Conservation (phyloP, 37 sponge, comb jelly and placozoan species). For the Beroe forskalii region DNA sequence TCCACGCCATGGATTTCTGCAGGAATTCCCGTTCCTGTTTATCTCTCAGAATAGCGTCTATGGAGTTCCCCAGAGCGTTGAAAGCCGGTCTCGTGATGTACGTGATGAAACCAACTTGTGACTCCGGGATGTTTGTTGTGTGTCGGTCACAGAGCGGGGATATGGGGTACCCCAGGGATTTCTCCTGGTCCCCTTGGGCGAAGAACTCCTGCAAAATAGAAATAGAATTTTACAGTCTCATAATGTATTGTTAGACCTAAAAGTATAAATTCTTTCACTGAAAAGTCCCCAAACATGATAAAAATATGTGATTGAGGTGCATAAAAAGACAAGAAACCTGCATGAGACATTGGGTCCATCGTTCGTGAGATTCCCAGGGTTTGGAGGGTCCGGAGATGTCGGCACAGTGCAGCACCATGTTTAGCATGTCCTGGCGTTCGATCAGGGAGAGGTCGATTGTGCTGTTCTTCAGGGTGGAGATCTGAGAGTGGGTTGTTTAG, state of each 20-base stretch:
- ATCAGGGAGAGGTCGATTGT: slow-evolving; percentile 43
- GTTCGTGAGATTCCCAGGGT: slow-evolving; percentile 73
- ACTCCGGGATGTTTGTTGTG: slow-evolving; percentile 16
- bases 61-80: slow-evolving; percentile 37
- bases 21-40: slow-evolving; percentile 24
- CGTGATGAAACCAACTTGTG: slow-evolving; percentile 30
- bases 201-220: slow-evolving; percentile 96
- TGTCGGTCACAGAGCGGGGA: slow-evolving; percentile 39
- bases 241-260: too few relatives aligned
- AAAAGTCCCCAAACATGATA: too few relatives aligned
- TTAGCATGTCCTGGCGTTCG: slow-evolving; percentile 70
- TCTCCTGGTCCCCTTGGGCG: slow-evolving; percentile 64
- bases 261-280: too few relatives aligned
- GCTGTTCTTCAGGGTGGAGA: not conserved
- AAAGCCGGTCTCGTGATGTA: slow-evolving; percentile 33
- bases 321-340: too few relatives aligned
- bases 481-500: too few relatives aligned
- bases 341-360: slow-evolving; percentile 71
- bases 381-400: slow-evolving; percentile 88
- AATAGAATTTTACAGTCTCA: too few relatives aligned
- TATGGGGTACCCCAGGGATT: not conserved
- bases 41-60: slow-evolving; percentile 24
- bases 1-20: not conserved
- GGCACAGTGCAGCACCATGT: slow-evolving; percentile 75
- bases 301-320: too few relatives aligned